These are phyloP conservation scores for Malthinus seriepunctatus DNA, from an alignment of 2,888 invertebrate species.

Conservation along the genomic window DNA sequence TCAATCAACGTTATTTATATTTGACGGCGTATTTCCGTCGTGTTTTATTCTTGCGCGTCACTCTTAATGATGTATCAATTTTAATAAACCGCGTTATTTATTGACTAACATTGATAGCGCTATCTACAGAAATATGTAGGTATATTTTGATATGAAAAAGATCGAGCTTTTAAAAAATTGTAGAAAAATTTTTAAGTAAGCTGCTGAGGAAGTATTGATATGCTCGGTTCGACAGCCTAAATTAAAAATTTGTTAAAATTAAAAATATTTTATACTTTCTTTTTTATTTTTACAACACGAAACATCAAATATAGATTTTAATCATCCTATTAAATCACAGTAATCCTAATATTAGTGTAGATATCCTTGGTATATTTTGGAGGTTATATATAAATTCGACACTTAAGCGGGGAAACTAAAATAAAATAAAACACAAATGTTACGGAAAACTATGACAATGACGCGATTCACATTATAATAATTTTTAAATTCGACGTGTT, in stretches of 20 bases:
- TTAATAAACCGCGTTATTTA: conserved; percentile 21
- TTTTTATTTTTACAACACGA: background rate
- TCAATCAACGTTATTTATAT: conserved; percentile 40
- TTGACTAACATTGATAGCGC: background rate
- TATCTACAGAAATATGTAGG: too few species aligned
- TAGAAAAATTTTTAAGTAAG: background rate
- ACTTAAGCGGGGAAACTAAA: conserved; percentile 24
- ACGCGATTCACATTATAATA: conserved; percentile 35
- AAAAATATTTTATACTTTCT: background rate
- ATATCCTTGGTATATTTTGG: conserved; percentile 24
- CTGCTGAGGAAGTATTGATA: background rate
- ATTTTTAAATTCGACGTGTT: conserved; percentile 26
- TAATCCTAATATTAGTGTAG: conserved; percentile 24
- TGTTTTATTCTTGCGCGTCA: conserved; percentile 32
- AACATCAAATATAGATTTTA: background rate
- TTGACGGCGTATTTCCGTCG: conserved; percentile 33
- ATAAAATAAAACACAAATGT: conserved; percentile 33
- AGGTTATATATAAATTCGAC: conserved; percentile 19
- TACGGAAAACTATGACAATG: conserved; percentile 23
- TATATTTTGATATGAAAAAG: too few species aligned
- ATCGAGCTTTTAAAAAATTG: too few species aligned
- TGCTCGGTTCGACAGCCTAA: background rate
- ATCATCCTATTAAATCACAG: conserved; percentile 20
- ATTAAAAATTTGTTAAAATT: background rate
- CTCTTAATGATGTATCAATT: conserved; percentile 31